Base-by-base conservation (phyloP, 2,113 vertebrate genomes). In the Cheilinus undulatus region DNA sequence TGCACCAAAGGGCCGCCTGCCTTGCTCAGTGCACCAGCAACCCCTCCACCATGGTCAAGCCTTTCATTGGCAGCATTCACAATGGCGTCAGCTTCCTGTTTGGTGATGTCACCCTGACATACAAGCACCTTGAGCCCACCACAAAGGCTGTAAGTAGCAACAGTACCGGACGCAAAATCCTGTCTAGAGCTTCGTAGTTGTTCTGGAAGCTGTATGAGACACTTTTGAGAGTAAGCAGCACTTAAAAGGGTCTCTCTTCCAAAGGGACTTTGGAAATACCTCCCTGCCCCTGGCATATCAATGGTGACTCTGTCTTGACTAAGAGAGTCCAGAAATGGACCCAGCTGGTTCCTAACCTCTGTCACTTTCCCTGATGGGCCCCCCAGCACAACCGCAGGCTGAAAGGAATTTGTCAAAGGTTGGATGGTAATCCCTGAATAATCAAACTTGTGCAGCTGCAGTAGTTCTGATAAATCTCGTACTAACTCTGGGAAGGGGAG, bases 61-160 rank as follows among this genome's bases (percentile, higher is more conserved):
- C 73, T 15, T 58, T 83, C 86, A 32, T 93, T 92, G 62, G 92
- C 89, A 12, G 92, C 89, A 3, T 91, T 92, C 24, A 93, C 91
- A 32, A 92, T 51, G 15, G 60, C 88, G 40, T 93, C 91, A 2
- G 76, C 86, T 0, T 53, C 36, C 42, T 75, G 82, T 71, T 86
- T 70, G 12, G 89, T 90, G 28, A 93, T 90, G 74, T 93, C 88
- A 6, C 89, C 92, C 17, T 76, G 73, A 63, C 54, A 65, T 26
- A 93, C 83, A 1, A 73, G n/a, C 22, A 93, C 43, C 59, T 69
- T 42, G 19, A 58, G 17, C 42, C 52, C 66, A 0, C 59, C 46
- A 14, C 52, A 26, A 34, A 89, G 60, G 14, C 14, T 52, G 58
- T 90, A 90, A 40, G 53, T 77, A 1, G 71, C 59, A 1, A 52